Conservation (phyloP, 2,797 vertebrate species). For the Chloroceryle amazona region DNA sequence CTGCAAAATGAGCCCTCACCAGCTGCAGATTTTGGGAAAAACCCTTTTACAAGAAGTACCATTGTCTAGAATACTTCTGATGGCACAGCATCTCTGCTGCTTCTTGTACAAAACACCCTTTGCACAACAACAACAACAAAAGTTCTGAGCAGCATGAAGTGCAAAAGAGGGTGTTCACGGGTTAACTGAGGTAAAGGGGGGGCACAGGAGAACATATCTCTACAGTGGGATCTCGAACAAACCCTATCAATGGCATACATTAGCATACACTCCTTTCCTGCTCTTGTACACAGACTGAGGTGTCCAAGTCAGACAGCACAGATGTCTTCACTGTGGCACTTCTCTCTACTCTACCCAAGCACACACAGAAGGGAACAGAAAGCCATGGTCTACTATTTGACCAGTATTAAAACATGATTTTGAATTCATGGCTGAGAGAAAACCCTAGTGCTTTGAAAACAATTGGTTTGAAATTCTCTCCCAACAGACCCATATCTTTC, state of each 20-base stretch:
- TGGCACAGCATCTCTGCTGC: neutral
- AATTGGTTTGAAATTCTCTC: neutral
- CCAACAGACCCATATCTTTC: neutral
- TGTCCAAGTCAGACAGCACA: neutral
- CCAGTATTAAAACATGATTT: neutral
- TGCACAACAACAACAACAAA: too few relatives aligned
- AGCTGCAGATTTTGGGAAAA: neutral
- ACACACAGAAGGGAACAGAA: neutral
- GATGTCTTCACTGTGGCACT: neutral
- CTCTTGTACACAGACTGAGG: accelerated
- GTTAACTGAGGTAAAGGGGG: neutral
- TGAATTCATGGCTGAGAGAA: neutral
- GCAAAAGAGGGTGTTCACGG: neutral
- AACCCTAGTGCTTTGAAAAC: neutral
- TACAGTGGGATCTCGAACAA: neutral
- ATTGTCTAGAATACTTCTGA: neutral
- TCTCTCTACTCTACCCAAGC: neutral
- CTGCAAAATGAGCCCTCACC: neutral
- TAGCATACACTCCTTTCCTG: neutral
- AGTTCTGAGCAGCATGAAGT: neutral
- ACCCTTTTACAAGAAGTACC: neutral
- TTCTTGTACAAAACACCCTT: neutral
- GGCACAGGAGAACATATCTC: neutral
- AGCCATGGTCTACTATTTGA: neutral
- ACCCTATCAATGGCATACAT: neutral